Evolutionary conservation across 2,113 vertebrate species (phyloP), one percentile per base, ranked within the genome.

Genomic region (Opisthocomus hoazin): DNA sequence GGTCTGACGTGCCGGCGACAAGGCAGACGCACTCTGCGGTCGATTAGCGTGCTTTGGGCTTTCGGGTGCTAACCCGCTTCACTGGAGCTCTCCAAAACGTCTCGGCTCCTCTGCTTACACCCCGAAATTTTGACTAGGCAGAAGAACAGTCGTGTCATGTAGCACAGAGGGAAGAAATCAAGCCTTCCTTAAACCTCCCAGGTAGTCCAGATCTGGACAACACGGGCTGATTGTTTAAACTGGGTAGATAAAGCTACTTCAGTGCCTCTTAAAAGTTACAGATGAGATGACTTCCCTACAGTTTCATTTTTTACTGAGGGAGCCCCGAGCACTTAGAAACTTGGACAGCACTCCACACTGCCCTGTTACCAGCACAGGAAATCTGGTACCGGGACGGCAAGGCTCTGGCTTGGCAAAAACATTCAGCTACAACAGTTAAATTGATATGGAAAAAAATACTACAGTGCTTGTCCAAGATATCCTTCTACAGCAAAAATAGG

Each of bases 81-180:
- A 12, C 29, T 2, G 4, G 60, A 91, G 36, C 68, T 51, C 29
- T 61, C 54, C 10, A 11, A 74, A 56, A 43, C 53, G 56, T 9
- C 51, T 4, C 27, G 6, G 71, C 13, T 77, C 46, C 53, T 46
- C 51, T 27, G 39, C 57, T 39, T 6, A 20, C 21, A 23, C 20
- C 14, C 0, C 0, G 27, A 27, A 20, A 14, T 45, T 45, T 14
- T 45, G 53, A 32, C 23, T 1, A 9, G 27, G 48, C 46, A 74
- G 36, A 11, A 53, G 14, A 76, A 34, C 41, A 3, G 13, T 15
- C 4, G 1, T 3, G 3, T 15, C 6, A 11, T 20, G 10, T 11
- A 58, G 57, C 2, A 3, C 26, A 32, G n/a, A 53, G 30, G 37
- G 61, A 53, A 53, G 56, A 41, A 75, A 34, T 10, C 30, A 64